Conservation (phyloP, 2,888 invertebrate species). For the Troides oblongomaculatus region DNA sequence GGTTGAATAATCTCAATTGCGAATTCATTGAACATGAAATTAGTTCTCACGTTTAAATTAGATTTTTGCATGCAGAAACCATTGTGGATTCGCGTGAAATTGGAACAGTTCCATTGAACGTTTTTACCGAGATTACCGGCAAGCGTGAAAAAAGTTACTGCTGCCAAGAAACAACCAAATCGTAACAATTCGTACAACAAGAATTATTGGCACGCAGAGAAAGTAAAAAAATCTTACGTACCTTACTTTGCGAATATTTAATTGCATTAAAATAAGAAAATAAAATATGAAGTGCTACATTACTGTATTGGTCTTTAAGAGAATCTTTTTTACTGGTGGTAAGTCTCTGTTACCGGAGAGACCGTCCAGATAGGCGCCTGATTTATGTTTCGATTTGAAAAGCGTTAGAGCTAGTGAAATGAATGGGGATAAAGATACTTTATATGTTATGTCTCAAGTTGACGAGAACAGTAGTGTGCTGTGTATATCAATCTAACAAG, state of each 20-base stretch:
- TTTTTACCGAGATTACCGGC: conserved; percentile 18
- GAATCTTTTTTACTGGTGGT: too few relatives aligned
- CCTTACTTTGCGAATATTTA: background rate
- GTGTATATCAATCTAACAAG: too few relatives aligned
- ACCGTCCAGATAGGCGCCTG: too few relatives aligned
- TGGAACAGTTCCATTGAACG: conserved; percentile 23
- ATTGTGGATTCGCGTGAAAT: conserved; percentile 10
- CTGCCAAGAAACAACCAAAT: conserved; percentile 1
- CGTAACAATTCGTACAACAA: background rate
- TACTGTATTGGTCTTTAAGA: too few relatives aligned
- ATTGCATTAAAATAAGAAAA: background rate
- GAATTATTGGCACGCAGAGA: background rate
- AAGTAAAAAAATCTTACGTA: background rate
- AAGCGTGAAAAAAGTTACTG: background rate
- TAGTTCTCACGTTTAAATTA: conserved; percentile 8
- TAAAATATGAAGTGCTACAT: too few relatives aligned
- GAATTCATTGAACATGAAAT: conserved; percentile 22
- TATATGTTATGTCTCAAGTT: too few relatives aligned
- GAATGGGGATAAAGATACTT: too few relatives aligned
- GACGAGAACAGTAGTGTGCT: too few relatives aligned
- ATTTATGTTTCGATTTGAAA: too few relatives aligned
- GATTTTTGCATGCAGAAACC: conserved; percentile 16
- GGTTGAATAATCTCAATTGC: conserved; percentile 13
- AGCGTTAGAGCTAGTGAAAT: too few relatives aligned
- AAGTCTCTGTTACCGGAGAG: too few relatives aligned